Percentiles rank a stretch among this genome's conserved stretches.
Evolutionary conservation across 2,888 invertebrate genomes (phyloP).

Genomic region (Oxyteleia sp.): DNA sequence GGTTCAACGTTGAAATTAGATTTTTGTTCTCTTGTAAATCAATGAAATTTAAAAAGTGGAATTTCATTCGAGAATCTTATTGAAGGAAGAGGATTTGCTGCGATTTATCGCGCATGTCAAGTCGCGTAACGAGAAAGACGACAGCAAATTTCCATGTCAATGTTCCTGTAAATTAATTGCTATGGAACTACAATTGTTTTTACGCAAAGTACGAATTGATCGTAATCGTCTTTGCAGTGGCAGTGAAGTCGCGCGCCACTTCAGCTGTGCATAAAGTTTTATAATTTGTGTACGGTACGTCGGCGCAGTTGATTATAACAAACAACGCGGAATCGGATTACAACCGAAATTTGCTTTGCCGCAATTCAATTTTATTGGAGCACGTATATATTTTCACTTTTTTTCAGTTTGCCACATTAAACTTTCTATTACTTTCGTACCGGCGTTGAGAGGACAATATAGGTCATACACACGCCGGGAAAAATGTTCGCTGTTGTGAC

Average conservation of each 20-base stretch:
- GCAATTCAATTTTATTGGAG: conserved; percentile 38
- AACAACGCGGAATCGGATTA: conserved; percentile 20
- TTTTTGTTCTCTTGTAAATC: too few relatives aligned
- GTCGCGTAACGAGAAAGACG: conserved; percentile 3
- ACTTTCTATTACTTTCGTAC: neutral
- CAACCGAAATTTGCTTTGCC: conserved; percentile 28
- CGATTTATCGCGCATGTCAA: neutral
- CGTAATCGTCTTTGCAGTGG: conserved; percentile 18
- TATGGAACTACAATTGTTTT: conserved; percentile 5
- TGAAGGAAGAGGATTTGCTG: too few relatives aligned
- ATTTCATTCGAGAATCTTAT: too few relatives aligned
- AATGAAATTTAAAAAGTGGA: too few relatives aligned
- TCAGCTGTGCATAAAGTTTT: conserved; percentile 23
- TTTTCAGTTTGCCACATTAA: conserved; percentile 7
- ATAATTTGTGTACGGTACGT: conserved; percentile 28
- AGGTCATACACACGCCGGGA: conserved; percentile 19
- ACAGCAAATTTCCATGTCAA: conserved; percentile 17
- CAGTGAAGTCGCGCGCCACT: conserved; percentile 3
- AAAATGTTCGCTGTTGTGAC: too few relatives aligned
- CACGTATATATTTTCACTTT: conserved; percentile 20
- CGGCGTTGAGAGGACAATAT: neutral
- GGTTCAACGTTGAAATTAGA: too few relatives aligned
- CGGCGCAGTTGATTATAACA: conserved; percentile 30
- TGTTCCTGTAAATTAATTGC: conserved; percentile 27
- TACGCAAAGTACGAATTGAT: conserved; percentile 21